Base-by-base conservation (phyloP, 2,888 invertebrate genomes). In the Bugulina stolonifera region DNA sequence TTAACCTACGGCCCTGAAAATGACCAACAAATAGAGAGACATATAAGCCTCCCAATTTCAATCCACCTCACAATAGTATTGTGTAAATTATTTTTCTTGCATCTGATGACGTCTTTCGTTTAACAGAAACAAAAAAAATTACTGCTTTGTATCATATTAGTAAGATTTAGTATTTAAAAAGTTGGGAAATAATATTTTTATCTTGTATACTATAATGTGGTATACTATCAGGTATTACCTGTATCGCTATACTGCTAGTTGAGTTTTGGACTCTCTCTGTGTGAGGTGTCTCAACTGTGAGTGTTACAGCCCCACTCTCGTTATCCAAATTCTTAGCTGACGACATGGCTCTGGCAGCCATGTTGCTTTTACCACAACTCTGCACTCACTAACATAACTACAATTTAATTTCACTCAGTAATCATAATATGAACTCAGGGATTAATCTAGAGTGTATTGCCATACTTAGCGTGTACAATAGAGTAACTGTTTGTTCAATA, bases 271-370 rank as follows among this genome's bases (percentile, higher is more conserved):
- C 64, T 32, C 64, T 64, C n/a, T 64, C 64, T 32, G 64, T 64
- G 64, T 64, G 64, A 64, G 64, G 64, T 14, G 64, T 64, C 2
- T 64, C 64, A 3, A n/a, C n/a, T n/a, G n/a, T n/a, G n/a, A n/a
- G n/a, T n/a, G n/a, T n/a, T n/a, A n/a, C n/a, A n/a, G n/a, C n/a
- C n/a, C n/a, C n/a, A n/a, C n/a, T n/a, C n/a, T 43, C 43, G 18
- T 43, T 43, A 43, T 43, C 43, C 18, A 18, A 43, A 43, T n/a
- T n/a, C n/a, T n/a, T n/a, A n/a, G n/a, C n/a, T n/a, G 43, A 18
- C 18, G 43, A 43, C 5, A 43, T 43, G 43, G 43, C 18, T 18
- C 18, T 43, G 43, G 43, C 43, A 10, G 43, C 43, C 43, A 43
- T 43, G 18, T 43, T 43, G 43, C 18, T n/a, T 18, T 43, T 43